Base-by-base conservation (phyloP, 2,797 vertebrate species). In the Sciaenops ocellatus region DNA sequence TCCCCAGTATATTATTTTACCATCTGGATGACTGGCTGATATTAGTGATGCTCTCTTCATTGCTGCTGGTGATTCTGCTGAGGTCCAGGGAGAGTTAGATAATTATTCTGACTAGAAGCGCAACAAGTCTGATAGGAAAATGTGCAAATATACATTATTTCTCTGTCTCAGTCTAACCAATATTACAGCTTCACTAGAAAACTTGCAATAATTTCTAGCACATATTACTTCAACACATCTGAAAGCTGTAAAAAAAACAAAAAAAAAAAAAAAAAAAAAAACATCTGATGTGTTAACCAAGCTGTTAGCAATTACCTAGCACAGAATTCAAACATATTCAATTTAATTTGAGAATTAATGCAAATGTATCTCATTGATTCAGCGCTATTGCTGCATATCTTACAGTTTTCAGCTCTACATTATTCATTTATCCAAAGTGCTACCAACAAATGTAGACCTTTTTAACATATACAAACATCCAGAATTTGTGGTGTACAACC, bases 11-110 rank as follows among this genome's bases (percentile, higher is more conserved):
- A 75, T 83, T 34, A 78, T 72, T 64, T 80, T 28, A 75, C 74
- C 70, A 78, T 83, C 74, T 86, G 78, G 74, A 75, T 30, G 56
- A 68, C 57, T 69, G 66, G 41, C 38, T 59, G 46, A 50, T 74
- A 63, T 54, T 55, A 71, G 18, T 30, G 51, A 77, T 28, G 30
- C 68, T 26, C 34, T 47, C 68, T 52, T 67, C 34, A 62, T 73
- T 42, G 48, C 48, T 62, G 46, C 54, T 66, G 59, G 54, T 34
- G 68, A 69, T 41, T 68, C 44, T 72, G 50, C 38, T 17, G 6
- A 26, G 4, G 4, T 57, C 42, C 26, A 10, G n/a, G 41, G 44
- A 69, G n/a, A 69, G 38, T 76, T 44, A 4, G 6, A 62, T 24
- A 67, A 24, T 68, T 28, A 51, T 50, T 64, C 51, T 42, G 30